These are phyloP conservation scores for Mirounga angustirostris DNA, from an alignment of 2,113 vertebrate species.

Conservation along the genomic window DNA sequence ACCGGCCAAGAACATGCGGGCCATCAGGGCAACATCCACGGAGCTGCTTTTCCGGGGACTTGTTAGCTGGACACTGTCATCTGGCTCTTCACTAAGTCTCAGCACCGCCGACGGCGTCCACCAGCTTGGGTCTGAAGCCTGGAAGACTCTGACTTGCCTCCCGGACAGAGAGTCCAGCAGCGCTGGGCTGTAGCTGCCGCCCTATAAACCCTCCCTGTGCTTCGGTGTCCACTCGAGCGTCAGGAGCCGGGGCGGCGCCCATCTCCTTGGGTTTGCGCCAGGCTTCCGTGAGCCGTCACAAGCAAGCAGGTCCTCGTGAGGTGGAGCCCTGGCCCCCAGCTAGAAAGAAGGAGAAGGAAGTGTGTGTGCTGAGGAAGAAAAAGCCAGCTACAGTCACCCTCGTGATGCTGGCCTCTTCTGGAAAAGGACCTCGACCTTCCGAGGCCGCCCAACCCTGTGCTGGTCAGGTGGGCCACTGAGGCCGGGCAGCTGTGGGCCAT, in stretches of 20 bases:
- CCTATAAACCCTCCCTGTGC: not conserved
- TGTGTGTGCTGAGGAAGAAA: not conserved
- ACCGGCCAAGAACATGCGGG: rapidly evolving
- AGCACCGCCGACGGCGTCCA: rapidly evolving
- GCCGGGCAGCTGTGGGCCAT: not conserved
- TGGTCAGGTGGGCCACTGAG: not conserved
- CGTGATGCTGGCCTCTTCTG: not conserved
- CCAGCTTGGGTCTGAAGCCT: not conserved
- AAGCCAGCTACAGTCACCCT: not conserved
- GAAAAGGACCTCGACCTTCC: not conserved
- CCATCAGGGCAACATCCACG: not conserved
- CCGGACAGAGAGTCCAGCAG: too few species aligned
- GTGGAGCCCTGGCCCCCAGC: not conserved
- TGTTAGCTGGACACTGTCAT: rapidly evolving
- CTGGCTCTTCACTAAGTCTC: rapidly evolving
- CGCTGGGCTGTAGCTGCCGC: not conserved
- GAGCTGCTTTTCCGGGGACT: not conserved
- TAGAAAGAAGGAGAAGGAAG: not conserved
- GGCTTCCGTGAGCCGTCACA: not conserved
- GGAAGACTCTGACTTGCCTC: rapidly evolving
- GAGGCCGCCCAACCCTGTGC: not conserved
- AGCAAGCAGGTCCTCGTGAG: not conserved
- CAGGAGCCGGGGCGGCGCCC: not conserved
- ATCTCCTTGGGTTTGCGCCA: not conserved
- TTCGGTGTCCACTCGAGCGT: not conserved